These are phyloP conservation scores for Hoplodrina ambigua DNA, from an alignment of 2,888 invertebrate species.

Conservation along the genomic window DNA sequence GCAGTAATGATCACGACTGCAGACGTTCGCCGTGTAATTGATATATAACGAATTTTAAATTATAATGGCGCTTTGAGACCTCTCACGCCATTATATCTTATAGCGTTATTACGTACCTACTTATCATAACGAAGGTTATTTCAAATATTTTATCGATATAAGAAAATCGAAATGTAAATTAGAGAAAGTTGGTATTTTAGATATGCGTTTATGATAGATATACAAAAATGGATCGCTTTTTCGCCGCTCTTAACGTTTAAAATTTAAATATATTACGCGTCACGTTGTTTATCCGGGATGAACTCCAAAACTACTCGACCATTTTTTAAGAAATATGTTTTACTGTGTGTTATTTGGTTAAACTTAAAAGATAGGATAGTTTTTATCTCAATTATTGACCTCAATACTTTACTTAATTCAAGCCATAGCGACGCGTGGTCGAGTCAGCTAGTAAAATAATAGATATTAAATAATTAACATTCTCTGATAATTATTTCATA, in stretches of 20 bases:
- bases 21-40: constrained; percentile 60
- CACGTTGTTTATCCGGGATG: no score
- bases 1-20: constrained; percentile 55
- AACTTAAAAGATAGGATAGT: no score
- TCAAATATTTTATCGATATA: constrained; percentile 36
- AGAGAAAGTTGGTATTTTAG: not conserved
- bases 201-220: not conserved
- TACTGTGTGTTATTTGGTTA: no score
- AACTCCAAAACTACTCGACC: no score
- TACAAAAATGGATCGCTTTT: not conserved
- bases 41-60: constrained; percentile 62
- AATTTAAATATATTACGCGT: no score
- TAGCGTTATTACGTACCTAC: constrained; percentile 28
- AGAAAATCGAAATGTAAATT: constrained; percentile 13
- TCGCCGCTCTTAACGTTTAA: no score
- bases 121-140: constrained; percentile 31
- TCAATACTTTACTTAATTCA: no score
- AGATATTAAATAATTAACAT: not conserved
- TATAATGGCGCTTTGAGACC: constrained; percentile 51
- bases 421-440: no score
- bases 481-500: not conserved
- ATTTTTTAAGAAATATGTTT: no score
- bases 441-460: no score
- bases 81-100: constrained; percentile 42
- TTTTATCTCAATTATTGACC: no score